Conservation (phyloP, 2,113 vertebrate species). For the Capreolus pygargus region DNA sequence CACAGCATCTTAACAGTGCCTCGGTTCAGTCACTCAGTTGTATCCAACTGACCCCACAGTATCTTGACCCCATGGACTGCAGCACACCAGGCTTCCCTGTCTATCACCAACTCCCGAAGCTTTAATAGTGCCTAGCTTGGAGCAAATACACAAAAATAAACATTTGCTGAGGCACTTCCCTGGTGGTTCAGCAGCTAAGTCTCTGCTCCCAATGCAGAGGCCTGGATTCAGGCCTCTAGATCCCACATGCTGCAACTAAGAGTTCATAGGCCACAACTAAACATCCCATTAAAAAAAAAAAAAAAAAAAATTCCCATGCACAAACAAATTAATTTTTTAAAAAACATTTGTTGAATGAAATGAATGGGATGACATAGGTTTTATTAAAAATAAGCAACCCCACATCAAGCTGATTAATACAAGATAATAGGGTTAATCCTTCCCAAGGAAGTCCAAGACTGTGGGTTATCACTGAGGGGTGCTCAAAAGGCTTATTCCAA, state of each 20-base stretch:
- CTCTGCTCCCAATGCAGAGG: not conserved
- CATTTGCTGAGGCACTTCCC: not conserved
- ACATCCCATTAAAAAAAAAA: not conserved
- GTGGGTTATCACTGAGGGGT: not conserved
- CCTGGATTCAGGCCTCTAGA: not conserved
- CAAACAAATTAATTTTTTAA: not conserved
- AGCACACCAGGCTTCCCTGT: not conserved
- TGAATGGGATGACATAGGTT: not conserved
- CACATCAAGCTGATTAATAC: not conserved
- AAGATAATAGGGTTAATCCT: not conserved
- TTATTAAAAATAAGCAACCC: conserved; percentile 18
- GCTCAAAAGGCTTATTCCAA: conserved; percentile 47
- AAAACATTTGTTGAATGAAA: not conserved
- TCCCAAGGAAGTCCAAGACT: conserved; percentile 15
- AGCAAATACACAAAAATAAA: not conserved
- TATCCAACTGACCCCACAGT: not conserved
- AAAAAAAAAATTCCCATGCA: not conserved
- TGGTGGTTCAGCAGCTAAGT: not conserved
- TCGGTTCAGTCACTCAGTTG: not conserved
- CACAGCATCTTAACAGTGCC: not conserved
- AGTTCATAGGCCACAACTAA: not conserved
- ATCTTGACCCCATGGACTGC: not conserved
- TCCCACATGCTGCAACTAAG: not conserved
- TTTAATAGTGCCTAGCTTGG: not conserved
- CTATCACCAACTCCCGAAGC: not conserved